Evolutionary conservation across 2,797 vertebrate genomes (phyloP).

Genomic region (Hylomyscus alleni): DNA sequence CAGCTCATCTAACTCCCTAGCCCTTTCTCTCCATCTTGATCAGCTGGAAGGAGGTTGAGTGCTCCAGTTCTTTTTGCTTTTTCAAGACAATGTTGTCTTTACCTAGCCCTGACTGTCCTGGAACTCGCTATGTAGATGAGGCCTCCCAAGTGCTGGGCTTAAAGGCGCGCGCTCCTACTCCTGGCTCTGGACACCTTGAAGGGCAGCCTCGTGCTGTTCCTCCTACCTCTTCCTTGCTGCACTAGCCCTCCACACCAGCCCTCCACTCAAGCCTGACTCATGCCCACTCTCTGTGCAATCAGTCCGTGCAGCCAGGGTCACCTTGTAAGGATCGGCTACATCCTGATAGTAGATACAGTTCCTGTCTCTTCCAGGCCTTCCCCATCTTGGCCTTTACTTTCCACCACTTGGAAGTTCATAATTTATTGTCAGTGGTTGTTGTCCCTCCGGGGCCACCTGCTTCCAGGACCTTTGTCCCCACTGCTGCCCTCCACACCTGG

Average conservation of each 20-base stretch:
- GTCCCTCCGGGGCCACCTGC: neutral
- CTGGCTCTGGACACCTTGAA: neutral
- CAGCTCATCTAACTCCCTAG: neutral
- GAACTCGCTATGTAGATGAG: neutral
- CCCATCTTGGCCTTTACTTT: neutral
- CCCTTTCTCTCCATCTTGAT: neutral
- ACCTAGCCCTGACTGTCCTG: neutral
- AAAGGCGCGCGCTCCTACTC: neutral
- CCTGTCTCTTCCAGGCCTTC: neutral
- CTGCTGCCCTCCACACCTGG: fast-evolving
- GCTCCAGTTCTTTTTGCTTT: neutral
- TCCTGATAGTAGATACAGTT: neutral
- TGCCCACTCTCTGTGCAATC: neutral
- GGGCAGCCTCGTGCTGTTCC: neutral
- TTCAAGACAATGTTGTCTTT: neutral
- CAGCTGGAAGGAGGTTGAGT: neutral
- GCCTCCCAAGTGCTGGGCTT: neutral
- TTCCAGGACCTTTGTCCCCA: neutral
- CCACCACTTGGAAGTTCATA: neutral
- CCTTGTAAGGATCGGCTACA: neutral
- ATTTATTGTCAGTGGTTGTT: neutral
- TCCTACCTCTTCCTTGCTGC: fast-evolving
- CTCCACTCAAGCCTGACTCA: neutral
- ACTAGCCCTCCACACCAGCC: neutral
- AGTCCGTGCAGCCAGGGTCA: neutral